Evolutionary conservation across 2,113 vertebrate species (phyloP).

Genomic region (Piaya cayana): DNA sequence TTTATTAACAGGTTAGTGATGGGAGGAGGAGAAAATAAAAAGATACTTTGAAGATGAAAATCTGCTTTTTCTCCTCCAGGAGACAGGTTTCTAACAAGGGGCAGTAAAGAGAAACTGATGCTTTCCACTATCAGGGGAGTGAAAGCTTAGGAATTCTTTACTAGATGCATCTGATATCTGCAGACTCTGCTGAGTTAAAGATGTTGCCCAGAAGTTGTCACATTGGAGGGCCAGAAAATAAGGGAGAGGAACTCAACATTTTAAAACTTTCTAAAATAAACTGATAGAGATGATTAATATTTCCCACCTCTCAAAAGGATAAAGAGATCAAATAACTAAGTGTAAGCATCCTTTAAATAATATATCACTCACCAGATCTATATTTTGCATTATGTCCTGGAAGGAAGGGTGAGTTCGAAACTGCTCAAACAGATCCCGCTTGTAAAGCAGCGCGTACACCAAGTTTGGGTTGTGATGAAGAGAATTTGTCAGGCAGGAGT

Average conservation of each 20-base stretch:
- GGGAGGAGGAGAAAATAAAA: background rate
- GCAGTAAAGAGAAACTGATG: background rate
- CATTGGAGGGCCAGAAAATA: background rate
- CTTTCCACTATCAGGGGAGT: background rate
- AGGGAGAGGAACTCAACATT: background rate
- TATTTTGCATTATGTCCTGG: slow-evolving; percentile 98
- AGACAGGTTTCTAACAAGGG: background rate
- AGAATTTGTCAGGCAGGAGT: slow-evolving; percentile 94
- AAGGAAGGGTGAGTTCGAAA: slow-evolving; percentile 95
- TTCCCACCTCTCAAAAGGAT: background rate
- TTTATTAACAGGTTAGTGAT: background rate
- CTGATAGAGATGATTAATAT: background rate
- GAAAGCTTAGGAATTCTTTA: background rate
- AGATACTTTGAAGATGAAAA: background rate
- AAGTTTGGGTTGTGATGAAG: slow-evolving; percentile 97
- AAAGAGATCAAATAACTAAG: fast-evolving
- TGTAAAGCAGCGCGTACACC: slow-evolving; percentile 95
- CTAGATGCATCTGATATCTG: background rate
- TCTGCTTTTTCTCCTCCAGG: background rate
- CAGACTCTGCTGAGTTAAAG: background rate
- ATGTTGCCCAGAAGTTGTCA: background rate
- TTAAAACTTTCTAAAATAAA: background rate
- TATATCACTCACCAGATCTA: slow-evolving; percentile 86
- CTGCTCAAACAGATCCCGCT: slow-evolving; percentile 96
- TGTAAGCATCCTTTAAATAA: background rate